These are phyloP conservation scores for Netelia melanura DNA, from an alignment of 2,888 invertebrate species.

Conservation along the genomic window DNA sequence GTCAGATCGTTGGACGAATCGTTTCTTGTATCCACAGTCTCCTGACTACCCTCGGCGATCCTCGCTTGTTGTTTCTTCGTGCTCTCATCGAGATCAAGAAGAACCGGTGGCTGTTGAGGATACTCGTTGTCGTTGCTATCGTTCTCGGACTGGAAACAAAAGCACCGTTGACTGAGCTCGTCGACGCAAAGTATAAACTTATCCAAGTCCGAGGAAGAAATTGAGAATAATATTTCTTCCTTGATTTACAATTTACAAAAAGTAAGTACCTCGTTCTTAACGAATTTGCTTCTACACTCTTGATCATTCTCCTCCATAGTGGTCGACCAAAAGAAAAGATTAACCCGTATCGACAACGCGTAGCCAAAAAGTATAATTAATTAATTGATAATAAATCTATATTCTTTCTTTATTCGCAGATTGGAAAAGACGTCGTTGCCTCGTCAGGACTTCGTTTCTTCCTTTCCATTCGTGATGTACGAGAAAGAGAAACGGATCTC, in stretches of 20 bases:
- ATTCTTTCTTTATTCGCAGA: neutral
- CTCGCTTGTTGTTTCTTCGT: slow-evolving; percentile 79
- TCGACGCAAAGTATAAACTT: slow-evolving; percentile 5
- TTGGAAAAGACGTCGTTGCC: neutral
- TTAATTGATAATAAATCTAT: neutral
- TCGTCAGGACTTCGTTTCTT: slow-evolving; percentile 30
- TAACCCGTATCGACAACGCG: neutral
- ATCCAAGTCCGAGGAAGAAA: slow-evolving; percentile 7
- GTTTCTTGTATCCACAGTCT: slow-evolving; percentile 60
- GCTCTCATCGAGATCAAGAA: slow-evolving; percentile 82
- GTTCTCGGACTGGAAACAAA: slow-evolving; percentile 70
- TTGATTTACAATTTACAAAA: neutral
- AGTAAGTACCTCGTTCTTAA: slow-evolving; percentile 78
- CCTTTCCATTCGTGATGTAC: slow-evolving; percentile 47
- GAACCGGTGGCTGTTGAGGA: slow-evolving; percentile 79
- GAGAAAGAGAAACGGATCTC: slow-evolving; percentile 44
- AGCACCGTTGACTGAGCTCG: slow-evolving; percentile 38
- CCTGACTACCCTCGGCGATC: slow-evolving; percentile 50
- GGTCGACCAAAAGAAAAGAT: slow-evolving; percentile 13
- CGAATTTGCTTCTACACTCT: slow-evolving; percentile 75
- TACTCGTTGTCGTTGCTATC: slow-evolving; percentile 80
- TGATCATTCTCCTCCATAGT: slow-evolving; percentile 76
- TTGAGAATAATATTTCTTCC: neutral
- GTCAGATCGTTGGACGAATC: slow-evolving; percentile 37
- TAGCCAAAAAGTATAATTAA: neutral